Evolutionary conservation across 2,888 invertebrate genomes (phyloP).

Genomic region (Sesamia inferens): DNA sequence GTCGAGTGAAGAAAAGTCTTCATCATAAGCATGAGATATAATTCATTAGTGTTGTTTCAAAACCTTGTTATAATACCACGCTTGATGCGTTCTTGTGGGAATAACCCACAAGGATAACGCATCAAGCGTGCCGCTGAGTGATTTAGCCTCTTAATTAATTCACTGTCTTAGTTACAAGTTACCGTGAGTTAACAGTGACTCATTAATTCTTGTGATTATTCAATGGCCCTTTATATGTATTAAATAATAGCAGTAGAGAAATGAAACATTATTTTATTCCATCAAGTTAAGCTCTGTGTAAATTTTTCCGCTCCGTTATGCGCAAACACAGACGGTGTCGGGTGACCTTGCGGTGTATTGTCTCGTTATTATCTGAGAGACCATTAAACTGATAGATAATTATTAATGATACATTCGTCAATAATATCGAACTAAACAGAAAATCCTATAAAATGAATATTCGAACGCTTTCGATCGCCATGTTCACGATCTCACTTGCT

Average conservation of each 20-base stretch:
- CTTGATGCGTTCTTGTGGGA: neutral
- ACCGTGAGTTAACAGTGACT: neutral
- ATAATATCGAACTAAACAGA: neutral
- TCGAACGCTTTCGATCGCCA: constrained; percentile 16
- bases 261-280: constrained; percentile 15
- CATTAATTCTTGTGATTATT: constrained; percentile 9
- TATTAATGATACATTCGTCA: neutral
- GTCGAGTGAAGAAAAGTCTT: neutral
- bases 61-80: neutral
- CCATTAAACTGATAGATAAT: constrained; percentile 1
- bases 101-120: neutral
- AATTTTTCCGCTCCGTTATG: constrained; percentile 14
- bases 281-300: constrained; percentile 11
- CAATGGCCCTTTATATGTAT: constrained; percentile 1
- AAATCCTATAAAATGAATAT: constrained; percentile 1
- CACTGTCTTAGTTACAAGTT: constrained; percentile 8
- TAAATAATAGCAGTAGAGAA: constrained; percentile 13
- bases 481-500: neutral
- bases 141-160: constrained; percentile 3
- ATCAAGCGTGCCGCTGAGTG: neutral
- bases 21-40: too few relatives aligned
- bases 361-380: neutral
- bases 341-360: constrained; percentile 22
- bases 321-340: constrained; percentile 9
- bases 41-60: neutral